These are phyloP conservation scores for Drosophila nr. perissopoda DNA, from an alignment of 2,888 invertebrate genomes.

Conservation along the genomic window DNA sequence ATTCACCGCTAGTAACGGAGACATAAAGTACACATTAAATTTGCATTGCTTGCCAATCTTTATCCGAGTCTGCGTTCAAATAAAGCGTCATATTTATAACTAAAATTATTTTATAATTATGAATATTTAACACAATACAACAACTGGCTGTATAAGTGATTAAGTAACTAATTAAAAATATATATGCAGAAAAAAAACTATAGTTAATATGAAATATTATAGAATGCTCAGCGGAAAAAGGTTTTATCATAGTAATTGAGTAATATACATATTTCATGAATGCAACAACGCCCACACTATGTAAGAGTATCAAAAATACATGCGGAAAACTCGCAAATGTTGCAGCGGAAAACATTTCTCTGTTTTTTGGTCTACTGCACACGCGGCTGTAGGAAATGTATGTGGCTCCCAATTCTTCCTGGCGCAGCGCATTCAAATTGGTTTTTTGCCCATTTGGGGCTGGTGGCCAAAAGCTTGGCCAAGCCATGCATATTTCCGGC, in stretches of 20 bases:
- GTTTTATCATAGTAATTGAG: background rate
- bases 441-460: conserved; percentile 62
- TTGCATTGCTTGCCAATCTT: background rate
- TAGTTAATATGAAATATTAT: background rate
- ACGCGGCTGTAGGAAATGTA: conserved; percentile 26
- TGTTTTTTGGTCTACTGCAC: conserved; percentile 69
- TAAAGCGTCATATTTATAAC: background rate
- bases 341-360: conserved; percentile 69
- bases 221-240: background rate
- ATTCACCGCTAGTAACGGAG: background rate
- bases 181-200: background rate
- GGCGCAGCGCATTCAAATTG: conserved; percentile 72
- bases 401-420: conserved; percentile 64
- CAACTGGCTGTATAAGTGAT: background rate
- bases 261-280: background rate
- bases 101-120: background rate
- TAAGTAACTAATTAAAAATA: background rate
- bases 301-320: conserved; percentile 9
- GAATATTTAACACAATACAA: background rate
- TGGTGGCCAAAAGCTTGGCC: conserved; percentile 56
- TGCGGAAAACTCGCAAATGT: conserved; percentile 23
- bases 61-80: background rate
- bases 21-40: background rate
- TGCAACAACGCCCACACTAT: background rate
- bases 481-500: conserved; percentile 80